Percentiles rank a stretch among this genome's conserved stretches.
phyloP scores from a whole-genome alignment of 2,113 vertebrate genomes.

The Tympanuchus pallidicinctus region DNA sequence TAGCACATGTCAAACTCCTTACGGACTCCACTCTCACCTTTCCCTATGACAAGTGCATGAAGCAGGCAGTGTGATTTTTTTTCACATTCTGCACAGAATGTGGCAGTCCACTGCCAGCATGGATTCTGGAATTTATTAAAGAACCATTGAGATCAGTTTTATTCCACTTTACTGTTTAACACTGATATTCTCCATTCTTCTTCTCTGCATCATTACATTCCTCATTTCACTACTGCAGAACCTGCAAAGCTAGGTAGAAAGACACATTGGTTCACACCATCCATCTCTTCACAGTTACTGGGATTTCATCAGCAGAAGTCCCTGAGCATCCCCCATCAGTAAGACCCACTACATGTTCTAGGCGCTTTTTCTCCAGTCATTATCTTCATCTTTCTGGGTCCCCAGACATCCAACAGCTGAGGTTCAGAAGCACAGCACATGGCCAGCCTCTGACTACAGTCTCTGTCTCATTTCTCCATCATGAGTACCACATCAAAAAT shows the following conservation, averaged over 20 bases:
- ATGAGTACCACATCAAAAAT: too few relatives aligned
- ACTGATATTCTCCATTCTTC: background rate
- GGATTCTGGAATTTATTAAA: background rate
- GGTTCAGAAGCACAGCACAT: background rate
- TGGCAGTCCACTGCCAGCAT: background rate
- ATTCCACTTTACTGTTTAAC: background rate
- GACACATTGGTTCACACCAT: background rate
- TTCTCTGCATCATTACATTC: background rate
- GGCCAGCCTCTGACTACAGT: background rate
- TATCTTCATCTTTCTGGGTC: background rate
- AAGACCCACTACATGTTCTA: background rate
- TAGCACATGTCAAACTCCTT: background rate
- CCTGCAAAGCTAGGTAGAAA: background rate
- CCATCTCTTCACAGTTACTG: background rate
- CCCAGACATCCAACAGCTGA: background rate
- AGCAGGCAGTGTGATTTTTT: background rate
- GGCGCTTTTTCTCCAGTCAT: background rate
- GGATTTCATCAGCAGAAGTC: background rate
- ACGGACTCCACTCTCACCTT: background rate
- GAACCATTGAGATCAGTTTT: too few relatives aligned
- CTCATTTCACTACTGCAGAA: background rate
- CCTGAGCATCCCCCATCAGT: background rate
- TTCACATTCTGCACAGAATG: background rate
- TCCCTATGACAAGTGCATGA: background rate
- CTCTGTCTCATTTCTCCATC: background rate